Percentiles rank a stretch among this genome's conserved stretches.
phyloP scores from a whole-genome alignment of 2,113 vertebrate species.

The Oryzias woworae region DNA sequence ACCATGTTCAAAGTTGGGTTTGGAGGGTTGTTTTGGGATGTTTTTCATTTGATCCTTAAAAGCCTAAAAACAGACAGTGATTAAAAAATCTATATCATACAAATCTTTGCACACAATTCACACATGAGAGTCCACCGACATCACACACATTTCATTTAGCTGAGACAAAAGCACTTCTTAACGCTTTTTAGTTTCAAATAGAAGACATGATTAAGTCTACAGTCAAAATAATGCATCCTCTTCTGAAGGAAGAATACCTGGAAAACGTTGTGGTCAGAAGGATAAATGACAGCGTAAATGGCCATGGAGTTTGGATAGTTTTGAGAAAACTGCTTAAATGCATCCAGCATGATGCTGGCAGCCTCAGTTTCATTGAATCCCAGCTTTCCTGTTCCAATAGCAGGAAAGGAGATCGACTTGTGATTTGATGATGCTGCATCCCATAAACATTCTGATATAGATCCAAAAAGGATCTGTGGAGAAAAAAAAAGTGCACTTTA shows the following conservation, averaged over 20 bases:
- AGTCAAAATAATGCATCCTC: too few species aligned
- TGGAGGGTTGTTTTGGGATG: fast-evolving
- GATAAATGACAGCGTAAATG: conserved; percentile 78
- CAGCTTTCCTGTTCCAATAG: conserved; percentile 67
- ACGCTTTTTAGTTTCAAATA: too few species aligned
- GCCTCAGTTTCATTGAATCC: background rate
- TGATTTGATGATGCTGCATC: fast-evolving
- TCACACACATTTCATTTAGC: too few species aligned
- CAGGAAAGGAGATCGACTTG: conserved; percentile 83
- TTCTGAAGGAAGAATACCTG: conserved; percentile 61
- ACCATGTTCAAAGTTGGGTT: conserved; percentile 8
- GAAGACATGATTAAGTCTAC: too few species aligned
- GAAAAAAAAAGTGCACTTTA: too few species aligned
- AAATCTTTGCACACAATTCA: background rate
- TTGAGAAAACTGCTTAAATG: conserved; percentile 64
- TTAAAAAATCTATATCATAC: background rate
- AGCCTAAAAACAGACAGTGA: conserved; percentile 48
- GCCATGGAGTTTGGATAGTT: background rate
- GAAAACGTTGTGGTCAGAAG: conserved; percentile 21
- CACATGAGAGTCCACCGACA: background rate
- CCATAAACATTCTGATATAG: conserved; percentile 54
- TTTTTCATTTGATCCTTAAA: conserved; percentile 43
- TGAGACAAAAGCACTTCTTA: too few species aligned
- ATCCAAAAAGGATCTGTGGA: conserved; percentile 60
- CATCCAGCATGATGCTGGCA: conserved; percentile 70